Conservation (phyloP, 1,140 invertebrate genomes). For the Drosophila prosaltans region DNA sequence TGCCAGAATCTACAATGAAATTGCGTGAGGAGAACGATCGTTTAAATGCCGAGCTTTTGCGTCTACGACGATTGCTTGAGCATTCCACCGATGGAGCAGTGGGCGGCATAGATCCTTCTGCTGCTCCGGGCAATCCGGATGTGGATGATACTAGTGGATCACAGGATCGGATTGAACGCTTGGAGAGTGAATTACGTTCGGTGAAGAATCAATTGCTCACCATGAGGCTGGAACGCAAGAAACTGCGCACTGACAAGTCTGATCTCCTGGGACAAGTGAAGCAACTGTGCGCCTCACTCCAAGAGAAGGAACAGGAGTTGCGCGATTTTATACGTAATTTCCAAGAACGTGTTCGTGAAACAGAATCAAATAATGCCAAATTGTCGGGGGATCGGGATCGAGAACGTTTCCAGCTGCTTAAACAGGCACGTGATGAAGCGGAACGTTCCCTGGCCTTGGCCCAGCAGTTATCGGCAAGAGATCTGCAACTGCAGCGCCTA, state of each 20-base stretch:
- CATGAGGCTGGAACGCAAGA: slow-evolving; percentile 94
- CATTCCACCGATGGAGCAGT: slow-evolving; percentile 80
- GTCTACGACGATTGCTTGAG: slow-evolving; percentile 85
- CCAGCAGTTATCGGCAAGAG: slow-evolving; percentile 92
- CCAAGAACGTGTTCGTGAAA: slow-evolving; percentile 88
- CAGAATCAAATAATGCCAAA: slow-evolving; percentile 86
- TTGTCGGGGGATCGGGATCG: slow-evolving; percentile 93
- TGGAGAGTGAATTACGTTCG: slow-evolving; percentile 86
- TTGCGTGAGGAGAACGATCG: slow-evolving; percentile 87
- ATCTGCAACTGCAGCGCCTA: slow-evolving; percentile 92
- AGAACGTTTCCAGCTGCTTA: slow-evolving; percentile 93
- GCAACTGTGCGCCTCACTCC: slow-evolving; percentile 95
- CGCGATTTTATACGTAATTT: slow-evolving; percentile 97
- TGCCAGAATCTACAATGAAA: slow-evolving; percentile 78
- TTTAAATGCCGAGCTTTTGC: slow-evolving; percentile 87
- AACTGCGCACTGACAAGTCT: slow-evolving; percentile 96
- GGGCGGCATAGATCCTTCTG: slow-evolving; percentile 62
- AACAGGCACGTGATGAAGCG: slow-evolving; percentile 94
- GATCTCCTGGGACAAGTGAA: slow-evolving; percentile 97
- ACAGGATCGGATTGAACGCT: slow-evolving; percentile 72
- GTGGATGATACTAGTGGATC: slow-evolving; percentile 48
- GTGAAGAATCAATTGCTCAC: slow-evolving; percentile 86
- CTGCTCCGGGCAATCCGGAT: slow-evolving; percentile 54
- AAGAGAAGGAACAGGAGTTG: slow-evolving; percentile 96
- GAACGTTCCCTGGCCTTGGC: slow-evolving; percentile 93